Conservation (phyloP, 2,113 vertebrate species). For the Kryptolebias marmoratus region DNA sequence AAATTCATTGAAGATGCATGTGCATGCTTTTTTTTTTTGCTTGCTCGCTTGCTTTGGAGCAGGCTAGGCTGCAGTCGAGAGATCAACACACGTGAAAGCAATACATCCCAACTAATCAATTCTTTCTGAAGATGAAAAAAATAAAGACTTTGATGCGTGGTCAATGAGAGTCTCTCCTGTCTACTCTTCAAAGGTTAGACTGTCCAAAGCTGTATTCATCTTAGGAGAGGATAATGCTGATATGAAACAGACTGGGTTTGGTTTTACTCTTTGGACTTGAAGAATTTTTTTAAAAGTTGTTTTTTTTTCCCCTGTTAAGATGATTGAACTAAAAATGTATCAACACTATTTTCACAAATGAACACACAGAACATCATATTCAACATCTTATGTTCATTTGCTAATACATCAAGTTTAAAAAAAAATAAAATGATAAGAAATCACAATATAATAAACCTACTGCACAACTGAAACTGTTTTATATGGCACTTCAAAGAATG, state of each 20-base stretch:
- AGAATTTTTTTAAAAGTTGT: not conserved
- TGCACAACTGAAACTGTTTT: too few species aligned
- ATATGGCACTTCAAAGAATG: not conserved
- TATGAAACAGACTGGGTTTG: not conserved
- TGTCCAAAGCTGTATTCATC: not conserved
- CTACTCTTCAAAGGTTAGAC: not conserved
- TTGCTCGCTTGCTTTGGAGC: not conserved
- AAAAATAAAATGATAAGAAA: not conserved
- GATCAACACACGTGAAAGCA: not conserved
- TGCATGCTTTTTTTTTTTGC: conserved; percentile 3
- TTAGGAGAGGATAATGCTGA: not conserved
- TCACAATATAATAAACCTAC: not conserved
- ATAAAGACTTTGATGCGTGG: not conserved
- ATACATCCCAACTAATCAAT: not conserved
- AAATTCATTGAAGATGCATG: conserved; percentile 33
- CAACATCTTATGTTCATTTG: not conserved
- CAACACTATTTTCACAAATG: not conserved
- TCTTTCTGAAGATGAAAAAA: not conserved
- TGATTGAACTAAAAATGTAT: not conserved
- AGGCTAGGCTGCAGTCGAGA: not conserved
- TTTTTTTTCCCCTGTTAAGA: not conserved
- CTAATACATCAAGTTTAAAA: not conserved
- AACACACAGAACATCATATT: not conserved
- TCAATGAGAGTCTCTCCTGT: not conserved
- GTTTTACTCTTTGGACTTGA: not conserved